phyloP scores from a whole-genome alignment of 2,888 invertebrate species.

The Pegoplata infirma region DNA sequence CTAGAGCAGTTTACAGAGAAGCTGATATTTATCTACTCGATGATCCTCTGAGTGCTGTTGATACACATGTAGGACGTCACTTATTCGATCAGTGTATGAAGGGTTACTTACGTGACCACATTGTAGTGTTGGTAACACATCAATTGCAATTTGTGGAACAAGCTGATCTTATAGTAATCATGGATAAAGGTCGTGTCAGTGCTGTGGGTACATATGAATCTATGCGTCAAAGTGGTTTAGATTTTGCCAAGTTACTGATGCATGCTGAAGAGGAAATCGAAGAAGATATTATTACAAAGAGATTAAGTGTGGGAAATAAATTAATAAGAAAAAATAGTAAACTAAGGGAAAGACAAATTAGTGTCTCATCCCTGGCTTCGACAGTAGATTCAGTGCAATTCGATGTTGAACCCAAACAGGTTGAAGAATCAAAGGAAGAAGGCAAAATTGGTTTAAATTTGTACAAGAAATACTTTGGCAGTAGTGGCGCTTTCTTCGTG shows the following conservation, averaged over 20 bases:
- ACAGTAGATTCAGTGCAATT: constrained; percentile 78
- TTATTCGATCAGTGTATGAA: constrained; percentile 84
- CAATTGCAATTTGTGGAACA: constrained; percentile 88
- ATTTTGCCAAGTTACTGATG: constrained; percentile 86
- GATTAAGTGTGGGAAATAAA: constrained; percentile 47
- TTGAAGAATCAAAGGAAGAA: constrained; percentile 81
- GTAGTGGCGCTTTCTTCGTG: constrained; percentile 83
- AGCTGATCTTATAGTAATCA: constrained; percentile 80
- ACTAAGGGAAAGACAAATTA: constrained; percentile 73
- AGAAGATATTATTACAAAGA: constrained; percentile 59
- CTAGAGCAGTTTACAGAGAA: constrained; percentile 90
- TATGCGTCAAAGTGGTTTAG: constrained; percentile 85
- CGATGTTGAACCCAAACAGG: constrained; percentile 76
- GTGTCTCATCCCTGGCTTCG: constrained; percentile 79
- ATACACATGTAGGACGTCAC: constrained; percentile 92
- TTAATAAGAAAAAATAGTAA: constrained; percentile 69
- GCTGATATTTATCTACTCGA: constrained; percentile 93
- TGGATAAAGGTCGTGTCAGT: constrained; percentile 75
- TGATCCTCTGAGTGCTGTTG: constrained; percentile 95
- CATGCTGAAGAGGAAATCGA: constrained; percentile 78
- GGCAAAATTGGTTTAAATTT: constrained; percentile 82
- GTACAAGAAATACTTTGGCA: constrained; percentile 84
- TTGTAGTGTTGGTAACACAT: constrained; percentile 88
- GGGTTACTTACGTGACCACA: constrained; percentile 81
- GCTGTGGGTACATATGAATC: constrained; percentile 85